These are phyloP conservation scores for Sweltsa coloradensis DNA, from an alignment of 1,140 invertebrate species.

Conservation along the genomic window DNA sequence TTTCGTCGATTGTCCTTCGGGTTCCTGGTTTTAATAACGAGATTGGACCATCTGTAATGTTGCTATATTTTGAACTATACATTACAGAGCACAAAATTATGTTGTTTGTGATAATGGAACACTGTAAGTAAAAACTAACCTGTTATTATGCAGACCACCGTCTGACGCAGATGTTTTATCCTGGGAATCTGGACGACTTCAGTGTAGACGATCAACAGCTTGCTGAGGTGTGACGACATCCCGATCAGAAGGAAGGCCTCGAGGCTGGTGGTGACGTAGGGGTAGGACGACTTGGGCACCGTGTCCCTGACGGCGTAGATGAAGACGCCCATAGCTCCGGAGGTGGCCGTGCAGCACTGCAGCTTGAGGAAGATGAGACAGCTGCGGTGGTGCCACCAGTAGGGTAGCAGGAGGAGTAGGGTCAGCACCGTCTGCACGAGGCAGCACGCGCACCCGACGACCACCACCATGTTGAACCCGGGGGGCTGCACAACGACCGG, in stretches of 20 bases:
- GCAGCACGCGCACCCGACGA: conserved; percentile 44
- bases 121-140: too few species aligned
- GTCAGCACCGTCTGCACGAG: conserved; percentile 41
- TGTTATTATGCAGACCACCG: conserved; percentile 41
- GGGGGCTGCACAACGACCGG: not conserved
- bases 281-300: conserved; percentile 34
- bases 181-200: conserved; percentile 37
- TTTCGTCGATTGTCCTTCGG: too few species aligned
- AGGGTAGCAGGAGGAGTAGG: conserved; percentile 37
- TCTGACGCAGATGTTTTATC: conserved; percentile 37
- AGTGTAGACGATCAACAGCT: conserved; percentile 40
- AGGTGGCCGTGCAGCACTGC: conserved; percentile 45
- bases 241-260: conserved; percentile 38
- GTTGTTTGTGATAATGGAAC: too few species aligned
- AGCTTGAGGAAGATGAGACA: conserved; percentile 52
- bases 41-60: too few species aligned
- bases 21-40: too few species aligned
- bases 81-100: too few species aligned
- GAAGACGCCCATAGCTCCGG: conserved; percentile 46
- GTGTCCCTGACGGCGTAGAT: conserved; percentile 41
- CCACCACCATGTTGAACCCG: conserved; percentile 33
- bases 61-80: too few species aligned
- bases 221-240: conserved; percentile 42
- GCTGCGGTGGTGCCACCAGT: conserved; percentile 44
- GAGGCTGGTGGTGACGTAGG: conserved; percentile 33